A percentile compares a stretch with the other conserved stretches of the same genome.
Conservation (phyloP, 2,888 invertebrate genomes). For the Malthinus seriepunctatus region DNA sequence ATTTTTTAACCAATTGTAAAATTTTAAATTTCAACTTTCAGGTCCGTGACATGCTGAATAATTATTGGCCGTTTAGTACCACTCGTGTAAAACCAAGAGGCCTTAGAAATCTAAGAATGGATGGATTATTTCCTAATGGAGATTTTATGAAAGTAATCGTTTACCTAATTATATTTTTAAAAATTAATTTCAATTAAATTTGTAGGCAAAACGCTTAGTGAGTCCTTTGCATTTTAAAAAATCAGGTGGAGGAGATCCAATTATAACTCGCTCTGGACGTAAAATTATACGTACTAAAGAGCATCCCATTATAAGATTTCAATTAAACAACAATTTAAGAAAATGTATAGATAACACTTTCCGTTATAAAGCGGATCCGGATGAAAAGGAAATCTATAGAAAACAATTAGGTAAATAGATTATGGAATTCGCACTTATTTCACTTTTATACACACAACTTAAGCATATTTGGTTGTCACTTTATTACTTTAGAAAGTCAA, state of each 20-base stretch:
- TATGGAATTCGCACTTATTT: not conserved
- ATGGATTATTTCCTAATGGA: constrained; percentile 64
- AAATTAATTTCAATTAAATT: constrained; percentile 7
- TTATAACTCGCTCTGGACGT: constrained; percentile 48
- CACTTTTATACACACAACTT: not conserved
- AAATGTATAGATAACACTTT: constrained; percentile 71
- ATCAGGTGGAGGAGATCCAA: constrained; percentile 52
- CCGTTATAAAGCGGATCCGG: constrained; percentile 64
- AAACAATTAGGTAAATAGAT: constrained; percentile 61
- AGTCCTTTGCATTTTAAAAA: constrained; percentile 45
- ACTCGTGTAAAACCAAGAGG: constrained; percentile 52
- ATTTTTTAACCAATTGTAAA: not conserved
- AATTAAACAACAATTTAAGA: constrained; percentile 63
- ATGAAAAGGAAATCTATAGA: constrained; percentile 61
- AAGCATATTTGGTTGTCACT: not conserved
- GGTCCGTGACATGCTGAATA: constrained; percentile 70
- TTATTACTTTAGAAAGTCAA: not conserved
- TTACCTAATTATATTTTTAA: not conserved
- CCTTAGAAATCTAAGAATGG: constrained; percentile 68
- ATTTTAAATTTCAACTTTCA: constrained; percentile 42
- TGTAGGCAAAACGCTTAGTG: constrained; percentile 47
- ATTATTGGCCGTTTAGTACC: constrained; percentile 79
- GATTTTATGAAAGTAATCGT: constrained; percentile 58
- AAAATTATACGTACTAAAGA: constrained; percentile 52
- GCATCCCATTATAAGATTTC: constrained; percentile 68